phyloP scores from a whole-genome alignment of 2,888 invertebrate genomes.

The Ferdinandea cuprea region DNA sequence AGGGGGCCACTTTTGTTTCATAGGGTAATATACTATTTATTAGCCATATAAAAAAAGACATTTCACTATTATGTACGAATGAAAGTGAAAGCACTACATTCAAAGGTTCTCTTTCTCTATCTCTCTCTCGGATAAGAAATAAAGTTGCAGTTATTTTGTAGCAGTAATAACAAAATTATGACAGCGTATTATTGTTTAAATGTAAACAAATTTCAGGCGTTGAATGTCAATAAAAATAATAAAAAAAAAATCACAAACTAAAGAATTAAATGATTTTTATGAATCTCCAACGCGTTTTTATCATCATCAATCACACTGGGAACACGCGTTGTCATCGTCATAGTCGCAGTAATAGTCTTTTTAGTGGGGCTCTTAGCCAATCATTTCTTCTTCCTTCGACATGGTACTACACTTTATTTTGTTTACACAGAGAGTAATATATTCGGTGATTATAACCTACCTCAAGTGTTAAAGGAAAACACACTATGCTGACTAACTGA shows the following conservation, averaged over 20 bases:
- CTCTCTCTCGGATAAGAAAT: background rate
- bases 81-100: slow-evolving; percentile 49
- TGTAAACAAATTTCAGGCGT: slow-evolving; percentile 55
- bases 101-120: too few relatives aligned
- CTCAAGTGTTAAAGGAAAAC: slow-evolving; percentile 54
- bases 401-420: slow-evolving; percentile 57
- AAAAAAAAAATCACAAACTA: slow-evolving; percentile 29
- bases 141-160: slow-evolving; percentile 26
- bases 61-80: slow-evolving; percentile 5
- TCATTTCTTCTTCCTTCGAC: slow-evolving; percentile 32
- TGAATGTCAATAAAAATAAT: slow-evolving; percentile 66
- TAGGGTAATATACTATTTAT: slow-evolving; percentile 51
- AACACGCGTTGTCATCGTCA: background rate
- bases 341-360: background rate
- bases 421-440: slow-evolving; percentile 55
- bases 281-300: slow-evolving; percentile 67
- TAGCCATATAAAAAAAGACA: slow-evolving; percentile 58
- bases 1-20: too few relatives aligned
- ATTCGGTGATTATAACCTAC: slow-evolving; percentile 62
- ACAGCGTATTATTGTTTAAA: slow-evolving; percentile 44
- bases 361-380: slow-evolving; percentile 30
- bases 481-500: slow-evolving; percentile 12
- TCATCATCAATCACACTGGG: slow-evolving; percentile 59
- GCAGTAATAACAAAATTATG: slow-evolving; percentile 58
- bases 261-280: slow-evolving; percentile 52